Base-by-base conservation (phyloP, 2,797 vertebrate genomes). In the Hephaestus fuliginosus region DNA sequence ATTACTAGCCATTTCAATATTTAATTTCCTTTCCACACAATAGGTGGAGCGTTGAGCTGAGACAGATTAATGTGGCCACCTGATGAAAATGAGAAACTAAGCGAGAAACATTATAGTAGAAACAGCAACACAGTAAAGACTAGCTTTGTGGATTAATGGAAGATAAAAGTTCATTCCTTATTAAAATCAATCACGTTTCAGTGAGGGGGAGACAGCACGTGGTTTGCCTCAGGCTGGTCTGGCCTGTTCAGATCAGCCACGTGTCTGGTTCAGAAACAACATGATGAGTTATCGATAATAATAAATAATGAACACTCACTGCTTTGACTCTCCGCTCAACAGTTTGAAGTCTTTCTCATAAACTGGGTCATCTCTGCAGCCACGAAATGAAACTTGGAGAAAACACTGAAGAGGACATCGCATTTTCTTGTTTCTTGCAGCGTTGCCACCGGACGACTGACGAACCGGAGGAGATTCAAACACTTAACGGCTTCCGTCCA, bases 381-480 rank as follows among this genome's bases (percentile, higher is more conserved):
- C 43, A 20, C 7, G 13, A 2, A 3, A 9, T 39, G 41, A 20
- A 14, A 7, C 2, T 36, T 2, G n/a, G 10, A 51, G 6, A 22
- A 10, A 1, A 4, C 25, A 3, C 8, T 10, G 2, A 5, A 1
- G 0, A 1, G 0, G 0, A 0, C 0, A 6, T 0, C 0, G 0
- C 7, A 5, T 33, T 33, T 33, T 5, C 4, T 0, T 0, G 0
- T 18, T 3, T 28, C 0, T 18, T 2, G 0, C 17, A 28, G 4
- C 9, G 7, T 28, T 39, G 30, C 2, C 4, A 4, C 3, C 0
- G 10, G n/a, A 33, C 22, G 18, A 57, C n/a, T 13, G 0, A 5
- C 0, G 5, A 0, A 0, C 1, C 3, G 2, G 10, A 12, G 14
- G 1, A 28, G 2, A 0, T 1, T 4, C 8, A 0, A 3, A 6